Percentiles rank a stretch among this genome's conserved stretches.
These are phyloP conservation scores for Pterostichus madidus DNA, from an alignment of 2,888 invertebrate species.

Conservation along the genomic window DNA sequence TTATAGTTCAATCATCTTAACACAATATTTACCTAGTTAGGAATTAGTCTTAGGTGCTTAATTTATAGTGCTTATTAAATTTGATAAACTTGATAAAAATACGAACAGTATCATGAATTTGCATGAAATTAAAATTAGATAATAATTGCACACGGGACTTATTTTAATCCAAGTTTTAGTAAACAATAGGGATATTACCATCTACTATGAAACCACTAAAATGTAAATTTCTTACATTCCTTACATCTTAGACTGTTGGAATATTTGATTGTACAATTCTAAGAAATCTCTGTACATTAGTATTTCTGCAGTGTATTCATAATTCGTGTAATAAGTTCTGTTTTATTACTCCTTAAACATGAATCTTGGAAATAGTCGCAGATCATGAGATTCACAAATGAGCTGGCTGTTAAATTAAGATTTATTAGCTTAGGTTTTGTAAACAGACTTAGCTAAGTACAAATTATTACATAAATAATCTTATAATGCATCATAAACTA, in stretches of 20 bases:
- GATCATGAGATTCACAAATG: not conserved
- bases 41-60: too few species aligned
- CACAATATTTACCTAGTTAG: too few species aligned
- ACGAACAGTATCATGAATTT: too few species aligned
- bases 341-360: not conserved
- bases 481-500: not conserved
- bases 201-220: not conserved
- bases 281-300: not conserved
- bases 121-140: too few species aligned
- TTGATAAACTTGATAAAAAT: not conserved
- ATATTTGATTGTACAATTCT: not conserved
- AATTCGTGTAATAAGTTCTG: conserved; percentile 2
- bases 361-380: conserved; percentile 3
- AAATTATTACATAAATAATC: not conserved
- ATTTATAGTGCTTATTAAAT: not conserved
- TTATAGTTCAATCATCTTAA: too few species aligned
- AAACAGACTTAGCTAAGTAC: not conserved
- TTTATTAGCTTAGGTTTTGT: not conserved
- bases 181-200: not conserved
- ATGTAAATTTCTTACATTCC: not conserved
- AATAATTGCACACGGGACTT: not conserved
- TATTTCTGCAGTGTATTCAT: not conserved
- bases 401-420: conserved; percentile 9
- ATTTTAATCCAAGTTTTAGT: not conserved
- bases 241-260: not conserved